These are phyloP conservation scores for Drosophila algonquin DNA, from an alignment of 2,888 invertebrate species.

Conservation along the genomic window DNA sequence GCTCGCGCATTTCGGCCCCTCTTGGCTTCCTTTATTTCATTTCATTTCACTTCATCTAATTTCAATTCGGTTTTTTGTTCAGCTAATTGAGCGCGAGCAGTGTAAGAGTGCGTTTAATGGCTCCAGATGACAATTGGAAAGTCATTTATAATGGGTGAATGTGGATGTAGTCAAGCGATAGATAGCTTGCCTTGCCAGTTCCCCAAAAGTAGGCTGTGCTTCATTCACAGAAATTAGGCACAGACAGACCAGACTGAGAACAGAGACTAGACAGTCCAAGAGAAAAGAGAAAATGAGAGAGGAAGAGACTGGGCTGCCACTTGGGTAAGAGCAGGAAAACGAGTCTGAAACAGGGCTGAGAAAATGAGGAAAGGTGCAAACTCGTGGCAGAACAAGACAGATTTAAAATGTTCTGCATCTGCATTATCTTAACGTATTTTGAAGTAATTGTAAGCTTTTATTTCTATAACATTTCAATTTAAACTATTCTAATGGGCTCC, in stretches of 20 bases:
- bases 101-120: conserved; percentile 51
- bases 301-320: neutral
- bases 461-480: too few species aligned
- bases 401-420: too few species aligned
- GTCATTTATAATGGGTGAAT: conserved; percentile 22
- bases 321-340: neutral
- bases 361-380: too few species aligned
- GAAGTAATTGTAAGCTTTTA: too few species aligned
- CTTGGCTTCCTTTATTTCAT: conserved; percentile 7
- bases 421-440: too few species aligned
- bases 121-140: conserved; percentile 34
- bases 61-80: conserved; percentile 23
- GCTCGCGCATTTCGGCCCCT: conserved; percentile 13
- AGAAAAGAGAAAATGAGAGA: neutral
- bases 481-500: too few species aligned
- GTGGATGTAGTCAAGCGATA: conserved; percentile 15
- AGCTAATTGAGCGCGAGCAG: conserved; percentile 63
- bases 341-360: neutral
- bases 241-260: neutral
- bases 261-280: neutral
- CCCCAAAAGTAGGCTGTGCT: neutral
- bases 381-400: too few species aligned
- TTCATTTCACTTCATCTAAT: conserved; percentile 15
- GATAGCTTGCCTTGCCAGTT: neutral
- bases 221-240: neutral